Conservation (phyloP, 2,113 vertebrate species). For the Gadus macrocephalus region DNA sequence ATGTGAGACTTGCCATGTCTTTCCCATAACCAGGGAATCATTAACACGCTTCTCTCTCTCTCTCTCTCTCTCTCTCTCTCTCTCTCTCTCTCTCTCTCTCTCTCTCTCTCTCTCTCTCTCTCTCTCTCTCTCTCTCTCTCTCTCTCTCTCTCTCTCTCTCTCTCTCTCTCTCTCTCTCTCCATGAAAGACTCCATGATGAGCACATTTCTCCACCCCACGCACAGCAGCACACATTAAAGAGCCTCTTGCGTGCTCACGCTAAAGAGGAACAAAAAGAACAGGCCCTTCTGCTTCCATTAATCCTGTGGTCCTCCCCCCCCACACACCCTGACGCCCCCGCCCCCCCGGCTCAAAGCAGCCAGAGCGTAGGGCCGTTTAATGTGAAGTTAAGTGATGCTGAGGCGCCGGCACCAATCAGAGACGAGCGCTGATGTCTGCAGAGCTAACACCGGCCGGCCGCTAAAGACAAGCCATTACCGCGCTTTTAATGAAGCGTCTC, state of each 20-base stretch:
- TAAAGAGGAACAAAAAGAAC: conserved; percentile 38
- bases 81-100: neutral
- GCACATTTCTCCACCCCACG: conserved; percentile 9
- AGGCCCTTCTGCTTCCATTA: conserved; percentile 64
- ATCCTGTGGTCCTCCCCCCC: conserved; percentile 54
- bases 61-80: conserved; percentile 7
- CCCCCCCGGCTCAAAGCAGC: conserved; percentile 55
- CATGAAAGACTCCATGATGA: conserved; percentile 10
- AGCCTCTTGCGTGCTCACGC: conserved; percentile 43
- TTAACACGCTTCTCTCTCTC: neutral
- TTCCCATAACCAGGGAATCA: too few species aligned
- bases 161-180: neutral
- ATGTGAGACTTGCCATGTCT: too few species aligned
- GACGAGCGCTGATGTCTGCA: conserved; percentile 59
- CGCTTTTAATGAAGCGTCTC: conserved; percentile 64
- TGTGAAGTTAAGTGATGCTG: conserved; percentile 68
- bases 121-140: conserved; percentile 6
- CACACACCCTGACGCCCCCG: conserved; percentile 25
- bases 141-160: neutral
- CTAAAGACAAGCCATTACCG: conserved; percentile 68
- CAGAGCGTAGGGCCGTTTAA: conserved; percentile 53
- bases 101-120: neutral
- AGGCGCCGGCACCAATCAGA: conserved; percentile 62
- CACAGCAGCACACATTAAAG: conserved; percentile 37
- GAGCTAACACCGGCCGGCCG: conserved; percentile 41